Evolutionary conservation across 2,888 invertebrate species (phyloP), one percentile per base, ranked within the genome.

Genomic region (Aleiodes alternator): DNA sequence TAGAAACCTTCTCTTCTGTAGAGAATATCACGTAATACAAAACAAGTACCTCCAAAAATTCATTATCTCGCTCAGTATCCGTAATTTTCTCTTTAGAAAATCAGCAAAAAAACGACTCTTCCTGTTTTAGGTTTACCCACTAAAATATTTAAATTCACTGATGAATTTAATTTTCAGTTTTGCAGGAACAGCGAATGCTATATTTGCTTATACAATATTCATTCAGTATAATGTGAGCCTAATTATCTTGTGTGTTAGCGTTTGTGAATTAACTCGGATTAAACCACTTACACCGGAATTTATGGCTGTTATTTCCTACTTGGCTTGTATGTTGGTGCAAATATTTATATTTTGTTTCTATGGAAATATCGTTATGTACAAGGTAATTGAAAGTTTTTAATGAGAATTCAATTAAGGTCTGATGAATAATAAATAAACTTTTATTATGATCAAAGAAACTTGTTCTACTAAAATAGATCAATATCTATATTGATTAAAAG

Each of bases 191-290:
- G 23, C 81, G 51, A 78, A 79, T 23, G 66, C 66, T 3, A 61
- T 80, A 31, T 75, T 81, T 29, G 77, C 75, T 34, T 43, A 61
- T 29, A 79, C 81, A 4, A 81, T 82, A 70, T 77, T 83, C 48
- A 76, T 78, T 6, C 83, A 83, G 69, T 83, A 82, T 48, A 73
- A 80, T 0, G 71, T 79, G 56, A 83, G 81, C 31, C 79, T 81
- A 14, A 23, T 76, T 11, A 78, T 83, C 8, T 72, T 83, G 34
- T 82, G 82, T 55, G 73, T 80, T n/a, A 76, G 79, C 16, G 78
- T 81, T 31, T 83, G 80, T 51, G 75, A 79, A n/a, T 56, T 83
- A 3, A 79, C 82, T 2, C 66, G 77, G 75, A 75, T 82, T 59
- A 2, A 69, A 29, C 53, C 53, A 16, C 50, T 69, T 34, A 53